Evolutionary conservation across 2,797 vertebrate genomes (phyloP), one percentile per base, ranked within the genome.

Genomic region (Pseudotriccus pelzelni): DNA sequence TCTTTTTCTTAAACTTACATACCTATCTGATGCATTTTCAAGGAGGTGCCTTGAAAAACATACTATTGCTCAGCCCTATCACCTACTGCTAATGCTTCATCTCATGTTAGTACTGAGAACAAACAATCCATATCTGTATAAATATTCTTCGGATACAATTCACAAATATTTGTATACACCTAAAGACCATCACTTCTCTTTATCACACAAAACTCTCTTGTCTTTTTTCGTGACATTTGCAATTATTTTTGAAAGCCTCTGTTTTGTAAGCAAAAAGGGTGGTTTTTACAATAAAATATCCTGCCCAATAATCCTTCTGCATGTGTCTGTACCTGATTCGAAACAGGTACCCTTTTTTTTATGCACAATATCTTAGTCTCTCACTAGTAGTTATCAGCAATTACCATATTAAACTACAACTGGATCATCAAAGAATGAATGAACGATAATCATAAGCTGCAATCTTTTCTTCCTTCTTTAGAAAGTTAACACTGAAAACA

Each of bases 161-260:
- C 79, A 80, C 23, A 75, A 30, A 8, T 17, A n/a, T 25, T 62
- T 73, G 10, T 19, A 55, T 11, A 47, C 28, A 64, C 8, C 7
- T 30, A 55, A 30, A 92, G 90, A 69, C 44, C 25, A 81, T 14
- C 4, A 21, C 3, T 62, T 68, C 27, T 81, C 60, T 78, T 76
- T n/a, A 67, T 67, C 28, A 52, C 6, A 8, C 17, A 67, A 76
- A 5, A 6, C 3, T 13, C 19, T 17, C 4, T 28, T 36, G 6
- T 32, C 5, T 9, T 53, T 91, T 46, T 68, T 73, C 25, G 16
- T 22, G 0, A 70, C 14, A 34, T 46, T 76, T 70, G 58, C 3
- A 22, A 72, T 62, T 63, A 30, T 32, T 73, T 84, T 63, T 85
- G 4, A 94, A 94, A 89, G 37, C 17, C 18, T 81, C 32, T 17